These are phyloP conservation scores for Trichogramma dendrolimi DNA, from an alignment of 2,888 invertebrate genomes.

Conservation along the genomic window DNA sequence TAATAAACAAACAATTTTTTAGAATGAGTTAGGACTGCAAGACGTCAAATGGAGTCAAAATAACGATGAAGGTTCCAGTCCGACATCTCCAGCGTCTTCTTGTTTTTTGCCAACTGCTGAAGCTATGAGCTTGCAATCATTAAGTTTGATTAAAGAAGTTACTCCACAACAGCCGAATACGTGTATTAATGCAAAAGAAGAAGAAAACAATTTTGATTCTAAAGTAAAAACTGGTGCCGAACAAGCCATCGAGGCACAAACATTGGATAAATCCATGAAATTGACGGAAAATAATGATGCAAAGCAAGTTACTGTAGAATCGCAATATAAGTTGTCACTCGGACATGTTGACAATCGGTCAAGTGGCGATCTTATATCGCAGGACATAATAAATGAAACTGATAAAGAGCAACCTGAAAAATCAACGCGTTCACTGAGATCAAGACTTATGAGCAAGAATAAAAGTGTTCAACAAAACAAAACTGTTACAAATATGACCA, in stretches of 20 bases:
- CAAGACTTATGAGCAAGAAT: background rate
- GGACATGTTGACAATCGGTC: no score
- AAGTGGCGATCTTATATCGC: no score
- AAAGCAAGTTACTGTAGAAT: no score
- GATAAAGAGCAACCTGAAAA: background rate
- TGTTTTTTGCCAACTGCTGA: background rate
- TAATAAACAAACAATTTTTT: slow-evolving; percentile 43
- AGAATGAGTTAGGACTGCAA: slow-evolving; percentile 70
- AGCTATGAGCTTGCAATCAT: background rate
- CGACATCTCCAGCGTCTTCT: background rate
- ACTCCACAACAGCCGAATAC: background rate
- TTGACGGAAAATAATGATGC: no score
- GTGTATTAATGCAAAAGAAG: no score
- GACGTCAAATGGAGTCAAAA: slow-evolving; percentile 64
- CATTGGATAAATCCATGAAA: no score
- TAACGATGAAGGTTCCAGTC: background rate
- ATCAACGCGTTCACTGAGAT: slow-evolving; percentile 2
- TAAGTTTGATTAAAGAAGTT: background rate
- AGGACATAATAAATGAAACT: slow-evolving; percentile 11
- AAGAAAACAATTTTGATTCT: no score
- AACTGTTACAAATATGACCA: background rate
- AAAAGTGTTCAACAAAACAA: no score
- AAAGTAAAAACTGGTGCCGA: no score
- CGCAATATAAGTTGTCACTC: no score
- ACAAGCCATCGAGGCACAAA: no score